Evolutionary conservation across 2,888 invertebrate genomes (phyloP).

Genomic region (Eubasilissa splendida): DNA sequence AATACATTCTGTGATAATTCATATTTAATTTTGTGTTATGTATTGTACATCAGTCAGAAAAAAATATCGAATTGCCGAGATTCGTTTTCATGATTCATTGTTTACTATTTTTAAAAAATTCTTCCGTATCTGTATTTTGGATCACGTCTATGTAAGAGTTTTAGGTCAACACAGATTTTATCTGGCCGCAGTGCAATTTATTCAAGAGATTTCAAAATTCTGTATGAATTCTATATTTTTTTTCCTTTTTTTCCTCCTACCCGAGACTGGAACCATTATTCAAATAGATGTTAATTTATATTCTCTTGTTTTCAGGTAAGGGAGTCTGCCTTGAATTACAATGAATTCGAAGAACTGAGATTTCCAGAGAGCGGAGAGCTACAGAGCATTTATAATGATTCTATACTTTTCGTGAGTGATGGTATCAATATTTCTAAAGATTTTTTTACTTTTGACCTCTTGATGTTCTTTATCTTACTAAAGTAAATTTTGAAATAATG

Average conservation of each 20-base stretch:
- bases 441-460: too few relatives aligned
- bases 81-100: background rate
- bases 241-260: slow-evolving; percentile 1
- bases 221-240: slow-evolving; percentile 21
- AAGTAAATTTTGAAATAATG: too few relatives aligned
- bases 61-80: too few relatives aligned
- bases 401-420: too few relatives aligned
- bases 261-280: slow-evolving; percentile 21
- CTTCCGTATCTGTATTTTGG: background rate
- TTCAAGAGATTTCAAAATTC: slow-evolving; percentile 30
- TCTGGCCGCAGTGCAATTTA: slow-evolving; percentile 21
- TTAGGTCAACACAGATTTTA: slow-evolving; percentile 24
- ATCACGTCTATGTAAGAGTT: background rate
- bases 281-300: slow-evolving; percentile 46
- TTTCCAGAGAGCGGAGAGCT: slow-evolving; percentile 26
- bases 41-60: too few relatives aligned
- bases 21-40: background rate
- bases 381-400: background rate
- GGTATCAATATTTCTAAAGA: too few relatives aligned
- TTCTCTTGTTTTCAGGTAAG: slow-evolving; percentile 50
- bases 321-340: slow-evolving; percentile 39
- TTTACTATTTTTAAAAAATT: background rate
- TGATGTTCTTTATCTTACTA: too few relatives aligned
- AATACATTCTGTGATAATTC: background rate
- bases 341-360: slow-evolving; percentile 35